Base-by-base conservation (phyloP, 2,797 vertebrate genomes). In the Pagetopsis macropterus region DNA sequence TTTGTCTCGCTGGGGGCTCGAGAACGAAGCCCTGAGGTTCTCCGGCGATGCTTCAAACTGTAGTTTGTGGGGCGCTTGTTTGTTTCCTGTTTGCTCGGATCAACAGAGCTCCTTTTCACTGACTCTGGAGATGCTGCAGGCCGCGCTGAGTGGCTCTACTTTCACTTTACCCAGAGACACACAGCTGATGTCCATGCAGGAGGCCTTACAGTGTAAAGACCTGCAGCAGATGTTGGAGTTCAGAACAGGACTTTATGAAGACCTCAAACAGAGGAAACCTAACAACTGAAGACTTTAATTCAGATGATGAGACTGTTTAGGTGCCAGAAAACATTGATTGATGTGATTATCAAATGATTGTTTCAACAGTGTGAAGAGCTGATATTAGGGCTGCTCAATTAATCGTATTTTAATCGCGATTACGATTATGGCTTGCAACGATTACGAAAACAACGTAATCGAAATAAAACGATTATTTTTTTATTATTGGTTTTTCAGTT, bases 51-150 rank as follows among this genome's bases (percentile, higher is more conserved):
- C n/a, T 3, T 63, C 81, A 0, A 1, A 1, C 21, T 60, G 94
- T 37, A 96, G 94, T 78, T 86, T 99, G 86, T 99, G 98, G 98
- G 96, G 93, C 15, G 92, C 92, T 0, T 88, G 96, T 70, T 92
- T 99, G 80, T 99, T 98, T 78, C 96, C 98, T 0, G 70, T 95
- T 76, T 97, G 95, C 79, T 79, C 84, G 0, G 92, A 94, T 72
- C 87, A 86, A 49, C 90, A 76, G 44, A 90, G 92, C 41, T 98
- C 96, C 0, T 95, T 95, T 40, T 83, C 78, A 0, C 5, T 58
- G 71, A 94, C 96, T 0, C 81, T 98, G 55, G 72, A 88, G 75
- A 96, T 99, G 96, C 81, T 97, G 65, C 83, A 64, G 45, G 93
- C 95, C 2, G n/a, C 94, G 55, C 87, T 86, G 55, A 84, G 57